A percentile compares a stretch with the other conserved stretches of the same genome.
These are phyloP conservation scores for Carpatolechia fugitivella DNA, from an alignment of 2,888 invertebrate species.

Conservation along the genomic window DNA sequence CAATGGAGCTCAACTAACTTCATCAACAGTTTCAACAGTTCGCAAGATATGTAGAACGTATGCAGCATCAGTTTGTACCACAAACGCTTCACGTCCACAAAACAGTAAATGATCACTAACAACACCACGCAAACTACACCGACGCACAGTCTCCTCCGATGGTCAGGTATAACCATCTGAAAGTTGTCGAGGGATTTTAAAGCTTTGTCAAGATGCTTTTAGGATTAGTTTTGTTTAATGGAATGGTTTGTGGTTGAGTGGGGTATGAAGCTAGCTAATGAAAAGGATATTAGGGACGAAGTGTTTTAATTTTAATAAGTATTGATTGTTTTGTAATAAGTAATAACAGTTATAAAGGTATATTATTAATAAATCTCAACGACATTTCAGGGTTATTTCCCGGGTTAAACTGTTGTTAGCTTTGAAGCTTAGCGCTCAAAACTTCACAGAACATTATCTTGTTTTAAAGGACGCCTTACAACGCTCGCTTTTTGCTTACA, in stretches of 20 bases:
- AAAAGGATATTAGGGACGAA: too few relatives aligned
- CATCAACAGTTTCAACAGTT: constrained; percentile 64
- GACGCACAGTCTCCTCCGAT: constrained; percentile 55
- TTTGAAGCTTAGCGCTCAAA: too few relatives aligned
- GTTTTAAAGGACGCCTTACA: too few relatives aligned
- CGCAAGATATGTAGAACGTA: constrained; percentile 62
- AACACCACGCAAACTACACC: constrained; percentile 41
- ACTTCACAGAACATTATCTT: too few relatives aligned
- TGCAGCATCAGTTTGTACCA: constrained; percentile 67
- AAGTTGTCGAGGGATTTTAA: constrained; percentile 24
- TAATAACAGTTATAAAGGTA: too few relatives aligned
- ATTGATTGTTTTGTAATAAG: too few relatives aligned
- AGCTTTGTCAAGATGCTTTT: not conserved
- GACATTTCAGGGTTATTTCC: too few relatives aligned
- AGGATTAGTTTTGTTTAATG: not conserved
- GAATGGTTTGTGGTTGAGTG: not conserved
- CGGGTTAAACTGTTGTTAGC: too few relatives aligned
- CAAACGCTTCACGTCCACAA: constrained; percentile 59
- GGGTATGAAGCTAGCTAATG: not conserved
- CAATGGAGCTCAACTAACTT: constrained; percentile 67
- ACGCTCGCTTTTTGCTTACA: too few relatives aligned
- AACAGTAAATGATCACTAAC: constrained; percentile 45
- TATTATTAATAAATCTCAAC: too few relatives aligned
- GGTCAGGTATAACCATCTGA: constrained; percentile 68
- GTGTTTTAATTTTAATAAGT: too few relatives aligned